Evolutionary conservation across 2,888 invertebrate genomes (phyloP), one percentile per base, ranked within the genome.

Genomic region (Lasioglossum lativentre): DNA sequence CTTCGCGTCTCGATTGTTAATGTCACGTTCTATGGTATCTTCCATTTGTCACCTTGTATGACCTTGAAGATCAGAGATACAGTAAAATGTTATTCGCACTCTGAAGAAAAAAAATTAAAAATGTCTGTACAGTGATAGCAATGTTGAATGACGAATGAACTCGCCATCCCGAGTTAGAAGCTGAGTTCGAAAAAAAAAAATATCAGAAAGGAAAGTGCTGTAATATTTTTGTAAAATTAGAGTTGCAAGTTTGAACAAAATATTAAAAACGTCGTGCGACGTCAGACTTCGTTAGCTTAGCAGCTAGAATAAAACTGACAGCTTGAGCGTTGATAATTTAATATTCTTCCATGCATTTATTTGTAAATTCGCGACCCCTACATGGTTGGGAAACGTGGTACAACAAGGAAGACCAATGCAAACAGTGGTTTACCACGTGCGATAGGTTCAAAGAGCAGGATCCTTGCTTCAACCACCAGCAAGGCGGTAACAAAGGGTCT

Each of bases 401-500:
- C 40, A 81, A 78, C 82, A 78, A 71, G 80, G 80, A 83, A 82
- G 85, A 86, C 83, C 80, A 90, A 85, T 71, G 90, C 90, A 83
- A 80, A 89, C 88, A 81, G 88, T 82, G 88, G 88, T 82, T 90
- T 87, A 90, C 90, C 90, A 79, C 88, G 90, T 86, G 83, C 78
- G 82, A 85, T 83, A 75, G 86, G 86, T 88, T 90, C 90, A 89
- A 85, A 89, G 86, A 88, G 81, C 83, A 70, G 87, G 86, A 88
- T 86, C 83, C 87, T 88, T 82, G 86, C 86, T 78, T 66, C 75
- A 86, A 84, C 87, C 87, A 87, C 83, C 86, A 87, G 81, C 87
- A 85, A 86, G 90, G 90, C 85, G 82, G 85, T 81, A 88, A 90
- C 88, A 89, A 90, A 90, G 85, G 90, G 90, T 86, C 89, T 75